A percentile compares a stretch with the other conserved stretches of the same genome.
Evolutionary conservation across 2,797 vertebrate genomes (phyloP).

Genomic region (Percopsis omiscomaycus): DNA sequence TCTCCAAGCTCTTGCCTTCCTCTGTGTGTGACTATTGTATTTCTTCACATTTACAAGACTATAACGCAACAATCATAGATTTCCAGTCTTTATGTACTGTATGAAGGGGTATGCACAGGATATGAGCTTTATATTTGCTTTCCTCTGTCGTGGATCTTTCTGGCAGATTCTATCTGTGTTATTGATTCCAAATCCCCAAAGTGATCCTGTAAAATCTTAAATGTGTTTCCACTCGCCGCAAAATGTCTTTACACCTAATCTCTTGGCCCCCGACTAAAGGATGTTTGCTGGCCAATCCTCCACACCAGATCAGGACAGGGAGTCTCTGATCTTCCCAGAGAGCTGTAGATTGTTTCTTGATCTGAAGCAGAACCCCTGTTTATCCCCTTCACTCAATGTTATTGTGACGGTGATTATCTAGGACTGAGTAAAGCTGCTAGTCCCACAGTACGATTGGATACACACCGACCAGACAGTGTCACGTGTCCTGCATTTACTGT

Average conservation of each 20-base stretch:
- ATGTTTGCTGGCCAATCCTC: slow-evolving; percentile 33
- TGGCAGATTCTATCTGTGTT: slow-evolving; percentile 44
- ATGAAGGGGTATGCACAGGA: slow-evolving; percentile 42
- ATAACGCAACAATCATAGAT: slow-evolving; percentile 16
- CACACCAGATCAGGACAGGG: slow-evolving; percentile 37
- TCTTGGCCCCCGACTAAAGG: slow-evolving; percentile 69
- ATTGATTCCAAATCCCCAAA: slow-evolving; percentile 68
- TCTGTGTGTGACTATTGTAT: slow-evolving; percentile 23
- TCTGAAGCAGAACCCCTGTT: slow-evolving; percentile 68
- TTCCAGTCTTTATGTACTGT: slow-evolving; percentile 25
- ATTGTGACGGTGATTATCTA: slow-evolving; percentile 66
- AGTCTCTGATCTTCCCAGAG: slow-evolving; percentile 28
- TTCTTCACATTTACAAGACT: slow-evolving; percentile 29
- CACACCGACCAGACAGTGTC: slow-evolving; percentile 57
- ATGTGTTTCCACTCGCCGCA: slow-evolving; percentile 62
- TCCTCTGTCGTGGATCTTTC: slow-evolving; percentile 54
- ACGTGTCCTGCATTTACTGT: slow-evolving; percentile 57
- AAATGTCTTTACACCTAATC: slow-evolving; percentile 67
- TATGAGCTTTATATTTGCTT: slow-evolving; percentile 67
- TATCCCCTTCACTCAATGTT: slow-evolving; percentile 55
- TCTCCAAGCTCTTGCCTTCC: slow-evolving; percentile 23
- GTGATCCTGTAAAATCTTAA: slow-evolving; percentile 61
- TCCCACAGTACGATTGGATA: slow-evolving; percentile 54
- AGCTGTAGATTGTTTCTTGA: slow-evolving; percentile 52
- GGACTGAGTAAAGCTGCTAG: slow-evolving; percentile 55